Conservation (phyloP, 2,797 vertebrate species). For the Acropternis orthonyx region DNA sequence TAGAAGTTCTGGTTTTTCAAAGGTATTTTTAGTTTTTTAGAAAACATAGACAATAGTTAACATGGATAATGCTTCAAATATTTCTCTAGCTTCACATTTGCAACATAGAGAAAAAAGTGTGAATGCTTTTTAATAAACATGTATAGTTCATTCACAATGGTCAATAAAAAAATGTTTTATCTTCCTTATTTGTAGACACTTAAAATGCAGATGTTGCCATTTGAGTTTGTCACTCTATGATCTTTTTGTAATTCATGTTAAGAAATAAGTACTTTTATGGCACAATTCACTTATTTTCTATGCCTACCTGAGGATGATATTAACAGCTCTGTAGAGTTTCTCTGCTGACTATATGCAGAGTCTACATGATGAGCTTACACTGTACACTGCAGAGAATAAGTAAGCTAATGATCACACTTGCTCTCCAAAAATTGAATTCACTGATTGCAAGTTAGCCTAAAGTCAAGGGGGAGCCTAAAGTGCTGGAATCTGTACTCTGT, state of each 20-base stretch:
- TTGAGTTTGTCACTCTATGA: neutral
- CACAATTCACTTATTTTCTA: slow-evolving; percentile 2
- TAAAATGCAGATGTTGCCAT: neutral
- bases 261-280: neutral
- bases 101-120: neutral
- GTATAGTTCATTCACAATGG: neutral
- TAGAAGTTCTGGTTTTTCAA: neutral
- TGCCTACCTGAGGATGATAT: neutral
- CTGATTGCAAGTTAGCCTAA: neutral
- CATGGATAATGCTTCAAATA: neutral
- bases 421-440: neutral
- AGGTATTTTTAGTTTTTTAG: neutral
- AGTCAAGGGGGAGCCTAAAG: neutral
- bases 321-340: neutral
- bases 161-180: neutral
- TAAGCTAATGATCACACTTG: neutral
- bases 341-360: neutral
- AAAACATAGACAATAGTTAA: neutral
- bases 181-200: neutral
- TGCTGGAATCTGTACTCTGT: neutral
- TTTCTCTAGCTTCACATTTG: neutral
- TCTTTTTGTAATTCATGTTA: neutral
- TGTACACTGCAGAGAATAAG: neutral
- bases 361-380: neutral
- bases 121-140: neutral